Evolutionary conservation across 2,888 invertebrate species (phyloP), one percentile per base, ranked within the genome.

Genomic region (Drosophila subsilvestris): DNA sequence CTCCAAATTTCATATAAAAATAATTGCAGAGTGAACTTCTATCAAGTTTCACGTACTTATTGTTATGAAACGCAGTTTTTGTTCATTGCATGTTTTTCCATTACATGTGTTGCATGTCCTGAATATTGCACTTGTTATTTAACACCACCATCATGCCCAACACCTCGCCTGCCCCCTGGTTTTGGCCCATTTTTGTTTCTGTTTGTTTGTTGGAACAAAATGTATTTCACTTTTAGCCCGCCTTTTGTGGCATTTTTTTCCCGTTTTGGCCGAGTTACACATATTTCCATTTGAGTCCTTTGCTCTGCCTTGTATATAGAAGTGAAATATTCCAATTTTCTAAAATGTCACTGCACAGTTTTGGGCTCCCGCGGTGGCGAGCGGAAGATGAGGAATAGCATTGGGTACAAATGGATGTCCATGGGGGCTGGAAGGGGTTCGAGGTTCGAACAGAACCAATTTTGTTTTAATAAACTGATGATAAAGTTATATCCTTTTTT

Each of bases 271-370:
- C 69, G 72, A 80, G 73, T 65, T 78, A 56, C 68, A 49, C 65
- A 66, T 83, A 75, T 86, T 88, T 84, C 80, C 74, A 76, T 76
- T 75, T 72, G 63, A 60, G 54, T 60, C 1, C 32, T 32, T 10
- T 10, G 0, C 32, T 32, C 32, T 32, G 4, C 32, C 32, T 68
- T 63, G 79, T 58, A 55, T 57, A 58, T 43, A 22, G 14, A 45
- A 63, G 50, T 76, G 75, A 67, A 74, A 76, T 75, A 73, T 86
- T 74, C 79, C 80, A 85, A 85, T 88, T 84, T 83, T 80, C 77
- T 63, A 88, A 66, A 86, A 88, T 83, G 84, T 79, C 87, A 76
- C 59, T 79, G 80, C 73, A 86, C 78, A 75, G 84, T 86, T 88
- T 71, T 66, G 74, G 86, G 84, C 88, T 79, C 14, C 44, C 29